These are phyloP conservation scores for Cryptoleucopteryx plumbea DNA, from an alignment of 2,113 vertebrate species.

Conservation along the genomic window DNA sequence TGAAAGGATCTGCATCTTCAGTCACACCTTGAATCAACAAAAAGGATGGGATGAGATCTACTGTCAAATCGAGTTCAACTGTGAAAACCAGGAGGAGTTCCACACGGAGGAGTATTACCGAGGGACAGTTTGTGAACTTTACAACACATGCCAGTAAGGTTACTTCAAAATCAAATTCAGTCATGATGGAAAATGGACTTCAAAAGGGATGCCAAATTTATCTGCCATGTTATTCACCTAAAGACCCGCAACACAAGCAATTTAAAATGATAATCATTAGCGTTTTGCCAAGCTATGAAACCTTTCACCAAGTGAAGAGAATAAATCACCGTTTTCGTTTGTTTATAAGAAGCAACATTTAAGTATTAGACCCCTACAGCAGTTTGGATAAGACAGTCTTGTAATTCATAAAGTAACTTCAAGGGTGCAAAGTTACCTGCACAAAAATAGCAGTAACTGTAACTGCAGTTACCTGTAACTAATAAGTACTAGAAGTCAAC, in stretches of 20 bases:
- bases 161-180: neutral
- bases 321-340: neutral
- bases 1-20: constrained; percentile 40
- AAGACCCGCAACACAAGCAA: neutral
- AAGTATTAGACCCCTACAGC: neutral
- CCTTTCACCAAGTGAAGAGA: neutral
- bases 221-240: neutral
- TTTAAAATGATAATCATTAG: neutral
- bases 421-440: neutral
- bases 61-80: neutral
- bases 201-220: neutral
- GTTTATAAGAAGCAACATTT: neutral
- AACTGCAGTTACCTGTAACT: neutral
- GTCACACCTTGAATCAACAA: constrained; percentile 36
- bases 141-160: neutral
- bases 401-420: neutral
- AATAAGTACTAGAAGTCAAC: neutral
- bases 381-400: neutral
- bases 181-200: neutral
- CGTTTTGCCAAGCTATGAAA: neutral
- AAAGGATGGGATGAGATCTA: neutral
- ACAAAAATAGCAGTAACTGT: neutral
- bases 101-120: neutral
- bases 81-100: neutral
- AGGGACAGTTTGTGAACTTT: neutral